Evolutionary conservation across 2,888 invertebrate species (phyloP).

Genomic region (Brassicogethes aeneus): DNA sequence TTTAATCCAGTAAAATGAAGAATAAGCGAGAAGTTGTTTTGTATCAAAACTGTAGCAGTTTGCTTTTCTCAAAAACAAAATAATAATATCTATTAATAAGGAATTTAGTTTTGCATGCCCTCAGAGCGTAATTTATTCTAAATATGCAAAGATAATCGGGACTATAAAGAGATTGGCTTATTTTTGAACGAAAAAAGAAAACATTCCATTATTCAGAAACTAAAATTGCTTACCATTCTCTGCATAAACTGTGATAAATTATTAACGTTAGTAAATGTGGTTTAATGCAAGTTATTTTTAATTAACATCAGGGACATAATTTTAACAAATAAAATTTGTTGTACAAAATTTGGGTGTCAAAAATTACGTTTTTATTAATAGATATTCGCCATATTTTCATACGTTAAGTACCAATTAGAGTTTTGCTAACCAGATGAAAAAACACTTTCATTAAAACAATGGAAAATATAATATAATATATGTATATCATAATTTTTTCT

Average conservation of each 20-base stretch:
- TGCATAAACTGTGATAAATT: not conserved
- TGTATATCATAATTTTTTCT: slow-evolving; percentile 23
- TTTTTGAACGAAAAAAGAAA: too few relatives aligned
- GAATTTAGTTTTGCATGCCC: not conserved
- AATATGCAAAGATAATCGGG: not conserved
- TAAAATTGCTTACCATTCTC: not conserved
- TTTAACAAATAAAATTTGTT: too few relatives aligned
- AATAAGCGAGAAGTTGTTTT: slow-evolving; percentile 24
- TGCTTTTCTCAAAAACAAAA: slow-evolving; percentile 3
- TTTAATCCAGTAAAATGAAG: too few relatives aligned
- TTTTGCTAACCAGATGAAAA: not conserved
- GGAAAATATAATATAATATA: too few relatives aligned
- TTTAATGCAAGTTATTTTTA: too few relatives aligned
- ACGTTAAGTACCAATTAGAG: not conserved
- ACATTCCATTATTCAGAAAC: not conserved
- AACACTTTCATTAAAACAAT: not conserved
- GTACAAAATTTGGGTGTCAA: too few relatives aligned
- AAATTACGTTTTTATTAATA: too few relatives aligned
- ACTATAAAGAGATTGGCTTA: not conserved
- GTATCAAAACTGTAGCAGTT: slow-evolving; percentile 27
- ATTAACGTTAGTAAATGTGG: too few relatives aligned
- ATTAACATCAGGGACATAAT: too few relatives aligned
- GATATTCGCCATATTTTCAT: too few relatives aligned
- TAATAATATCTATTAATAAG: slow-evolving; percentile 9
- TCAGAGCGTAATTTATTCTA: not conserved